Evolutionary conservation across 2,888 invertebrate genomes (phyloP).

Genomic region (Parnassius orleans): DNA sequence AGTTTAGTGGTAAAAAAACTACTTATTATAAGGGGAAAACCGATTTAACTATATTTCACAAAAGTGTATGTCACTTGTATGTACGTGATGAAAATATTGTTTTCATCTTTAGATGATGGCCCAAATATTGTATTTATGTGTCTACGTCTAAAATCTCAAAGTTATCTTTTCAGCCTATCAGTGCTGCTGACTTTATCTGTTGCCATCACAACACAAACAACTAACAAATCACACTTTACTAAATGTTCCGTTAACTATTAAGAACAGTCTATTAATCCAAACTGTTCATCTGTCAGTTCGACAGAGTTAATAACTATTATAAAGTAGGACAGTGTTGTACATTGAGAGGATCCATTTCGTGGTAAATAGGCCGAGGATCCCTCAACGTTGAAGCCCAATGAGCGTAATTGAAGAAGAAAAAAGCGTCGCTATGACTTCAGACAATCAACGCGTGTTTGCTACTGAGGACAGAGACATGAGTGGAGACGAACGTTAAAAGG

Average conservation of each 20-base stretch:
- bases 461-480: constrained; percentile 24
- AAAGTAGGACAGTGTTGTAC: constrained; percentile 15
- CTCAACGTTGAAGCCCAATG: constrained; percentile 28
- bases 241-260: constrained; percentile 8
- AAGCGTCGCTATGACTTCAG: constrained; percentile 41
- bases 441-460: constrained; percentile 38
- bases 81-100: too few relatives aligned
- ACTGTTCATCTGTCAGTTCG: background rate
- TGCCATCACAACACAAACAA: background rate
- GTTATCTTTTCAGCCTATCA: too few relatives aligned
- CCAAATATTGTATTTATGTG: too few relatives aligned
- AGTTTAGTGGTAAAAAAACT: too few relatives aligned
- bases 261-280: constrained; percentile 16
- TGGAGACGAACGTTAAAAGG: constrained; percentile 23
- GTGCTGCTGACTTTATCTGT: background rate
- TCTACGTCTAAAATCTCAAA: too few relatives aligned
- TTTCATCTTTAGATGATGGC: too few relatives aligned
- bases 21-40: too few relatives aligned
- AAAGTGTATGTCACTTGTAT: too few relatives aligned
- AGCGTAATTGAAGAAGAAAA: constrained; percentile 33
- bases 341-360: constrained; percentile 10
- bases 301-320: constrained; percentile 14
- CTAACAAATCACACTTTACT: background rate
- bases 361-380: constrained; percentile 15
- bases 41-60: too few relatives aligned